phyloP scores from a whole-genome alignment of 2,797 vertebrate genomes.

The Holocentrus rufus region DNA sequence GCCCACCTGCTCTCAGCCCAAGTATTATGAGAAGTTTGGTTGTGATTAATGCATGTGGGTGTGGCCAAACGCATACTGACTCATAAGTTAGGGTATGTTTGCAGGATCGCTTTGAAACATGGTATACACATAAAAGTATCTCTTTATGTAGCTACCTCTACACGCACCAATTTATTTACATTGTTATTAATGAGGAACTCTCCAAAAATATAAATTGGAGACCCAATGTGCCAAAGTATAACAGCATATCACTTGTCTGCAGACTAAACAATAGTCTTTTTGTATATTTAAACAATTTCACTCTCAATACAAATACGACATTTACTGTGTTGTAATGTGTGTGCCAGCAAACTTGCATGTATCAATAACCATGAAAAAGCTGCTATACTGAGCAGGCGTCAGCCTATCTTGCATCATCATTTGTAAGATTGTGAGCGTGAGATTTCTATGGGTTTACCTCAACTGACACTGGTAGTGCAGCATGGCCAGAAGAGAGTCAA shows the following conservation, averaged over 20 bases:
- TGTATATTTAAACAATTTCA: too few species aligned
- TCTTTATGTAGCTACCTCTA: too few species aligned
- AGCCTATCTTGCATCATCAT: background rate
- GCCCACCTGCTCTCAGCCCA: background rate
- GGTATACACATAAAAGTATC: too few species aligned
- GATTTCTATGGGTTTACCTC: background rate
- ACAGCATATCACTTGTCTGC: background rate
- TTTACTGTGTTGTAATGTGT: background rate
- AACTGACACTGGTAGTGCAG: background rate
- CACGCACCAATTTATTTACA: too few species aligned
- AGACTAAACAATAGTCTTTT: background rate
- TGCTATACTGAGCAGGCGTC: background rate
- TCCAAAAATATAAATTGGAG: background rate
- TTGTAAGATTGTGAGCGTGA: background rate
- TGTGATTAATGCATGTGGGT: too few species aligned
- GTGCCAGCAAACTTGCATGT: background rate
- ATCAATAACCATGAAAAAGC: background rate
- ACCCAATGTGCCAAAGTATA: background rate
- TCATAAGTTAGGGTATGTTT: too few species aligned
- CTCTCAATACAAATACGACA: too few species aligned
- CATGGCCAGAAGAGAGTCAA: conserved; percentile 27
- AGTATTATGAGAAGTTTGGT: background rate
- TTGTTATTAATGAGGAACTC: background rate
- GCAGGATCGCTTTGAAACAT: too few species aligned
- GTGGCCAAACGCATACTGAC: too few species aligned